phyloP scores from a whole-genome alignment of 2,888 invertebrate genomes.

The Lasioglossum calceatum region DNA sequence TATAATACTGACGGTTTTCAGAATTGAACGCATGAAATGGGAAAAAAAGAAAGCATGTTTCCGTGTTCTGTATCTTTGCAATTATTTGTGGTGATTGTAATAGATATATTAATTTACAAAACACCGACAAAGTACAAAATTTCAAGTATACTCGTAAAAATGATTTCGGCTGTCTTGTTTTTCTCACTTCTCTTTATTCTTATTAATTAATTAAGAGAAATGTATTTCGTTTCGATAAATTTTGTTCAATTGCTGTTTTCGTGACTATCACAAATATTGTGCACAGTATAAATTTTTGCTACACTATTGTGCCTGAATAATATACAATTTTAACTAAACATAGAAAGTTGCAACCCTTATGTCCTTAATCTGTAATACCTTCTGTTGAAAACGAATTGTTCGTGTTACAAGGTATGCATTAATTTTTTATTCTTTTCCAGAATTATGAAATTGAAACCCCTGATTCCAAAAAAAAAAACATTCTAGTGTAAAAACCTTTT shows the following conservation, averaged over 20 bases:
- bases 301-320: conserved; percentile 30
- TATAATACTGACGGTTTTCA: conserved; percentile 43
- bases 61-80: conserved; percentile 26
- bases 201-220: conserved; percentile 18
- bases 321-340: conserved; percentile 38
- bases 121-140: conserved; percentile 64
- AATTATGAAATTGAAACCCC: conserved; percentile 61
- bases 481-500: conserved; percentile 39
- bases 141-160: conserved; percentile 47
- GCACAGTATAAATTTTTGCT: conserved; percentile 33
- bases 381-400: conserved; percentile 4
- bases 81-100: conserved; percentile 55
- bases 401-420: conserved; percentile 4
- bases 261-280: conserved; percentile 2
- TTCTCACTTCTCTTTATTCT: neutral
- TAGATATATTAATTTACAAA: conserved; percentile 44
- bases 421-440: conserved; percentile 23
- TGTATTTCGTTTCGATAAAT: conserved; percentile 1
- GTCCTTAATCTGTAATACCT: conserved; percentile 3
- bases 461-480: conserved; percentile 36
- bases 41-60: conserved; percentile 25
- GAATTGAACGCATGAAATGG: conserved; percentile 12
- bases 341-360: conserved; percentile 4
- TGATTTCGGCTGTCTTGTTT: conserved; percentile 19
- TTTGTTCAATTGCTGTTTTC: conserved; percentile 9